A percentile compares a stretch with the other conserved stretches of the same genome.
Conservation (phyloP, 1,140 invertebrate genomes). For the Parasteatoda tepidariorum region DNA sequence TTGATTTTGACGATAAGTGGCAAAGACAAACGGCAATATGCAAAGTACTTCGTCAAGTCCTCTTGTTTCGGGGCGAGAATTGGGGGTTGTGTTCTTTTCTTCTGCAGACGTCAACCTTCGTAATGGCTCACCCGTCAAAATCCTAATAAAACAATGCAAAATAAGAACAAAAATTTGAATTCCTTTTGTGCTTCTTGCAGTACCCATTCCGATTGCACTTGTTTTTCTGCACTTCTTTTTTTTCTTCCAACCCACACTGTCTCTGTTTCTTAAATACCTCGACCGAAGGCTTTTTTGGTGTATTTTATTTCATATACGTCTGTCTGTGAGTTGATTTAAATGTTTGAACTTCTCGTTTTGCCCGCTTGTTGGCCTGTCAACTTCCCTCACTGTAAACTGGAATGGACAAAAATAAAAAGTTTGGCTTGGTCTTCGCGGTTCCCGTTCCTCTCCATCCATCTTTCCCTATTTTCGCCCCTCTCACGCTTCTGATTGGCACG, state of each 20-base stretch:
- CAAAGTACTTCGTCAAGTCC: constrained; percentile 53
- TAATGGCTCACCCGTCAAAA: constrained; percentile 52
- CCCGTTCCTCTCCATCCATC: background rate
- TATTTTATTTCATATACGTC: constrained; percentile 58
- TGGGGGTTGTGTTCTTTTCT: constrained; percentile 29
- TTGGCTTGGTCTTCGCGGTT: too few species aligned
- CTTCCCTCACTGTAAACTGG: background rate
- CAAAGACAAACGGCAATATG: constrained; percentile 53
- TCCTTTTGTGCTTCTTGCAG: background rate
- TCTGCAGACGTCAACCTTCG: constrained; percentile 40
- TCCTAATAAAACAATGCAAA: constrained; percentile 47
- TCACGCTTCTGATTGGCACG: constrained; percentile 40
- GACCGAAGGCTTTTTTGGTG: constrained; percentile 8
- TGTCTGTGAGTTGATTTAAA: constrained; percentile 54
- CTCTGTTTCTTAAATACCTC: constrained; percentile 8
- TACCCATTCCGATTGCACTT: too few species aligned
- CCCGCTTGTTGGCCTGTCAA: background rate
- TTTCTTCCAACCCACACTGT: too few species aligned
- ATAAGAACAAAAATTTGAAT: background rate
- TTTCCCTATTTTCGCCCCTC: constrained; percentile 33
- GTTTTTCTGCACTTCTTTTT: too few species aligned
- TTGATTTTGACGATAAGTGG: constrained; percentile 39
- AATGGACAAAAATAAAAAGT: background rate
- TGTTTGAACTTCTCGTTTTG: constrained; percentile 17
- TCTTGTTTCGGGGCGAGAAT: constrained; percentile 18